phyloP scores from a whole-genome alignment of 2,113 vertebrate species.

The Zapus hudsonius region DNA sequence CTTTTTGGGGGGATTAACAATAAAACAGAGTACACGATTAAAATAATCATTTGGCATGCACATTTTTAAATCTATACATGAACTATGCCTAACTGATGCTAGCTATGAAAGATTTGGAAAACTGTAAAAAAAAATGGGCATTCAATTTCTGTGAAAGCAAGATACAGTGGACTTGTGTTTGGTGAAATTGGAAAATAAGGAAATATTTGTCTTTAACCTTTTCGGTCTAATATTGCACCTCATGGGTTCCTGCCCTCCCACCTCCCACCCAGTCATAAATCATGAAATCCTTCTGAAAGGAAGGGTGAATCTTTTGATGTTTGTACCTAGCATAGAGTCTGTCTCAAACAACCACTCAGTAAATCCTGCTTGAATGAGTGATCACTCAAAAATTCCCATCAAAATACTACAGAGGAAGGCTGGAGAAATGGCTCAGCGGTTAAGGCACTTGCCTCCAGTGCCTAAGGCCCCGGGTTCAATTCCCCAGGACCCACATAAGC shows the following conservation, averaged over 20 bases:
- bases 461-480: too few relatives aligned
- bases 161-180: not conserved
- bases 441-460: too few relatives aligned
- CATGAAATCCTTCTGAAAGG: slow-evolving; percentile 26
- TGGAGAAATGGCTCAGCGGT: too few relatives aligned
- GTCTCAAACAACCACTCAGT: not conserved
- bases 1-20: not conserved
- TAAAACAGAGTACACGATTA: not conserved
- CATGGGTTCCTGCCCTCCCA: not conserved
- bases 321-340: not conserved
- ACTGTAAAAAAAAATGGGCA: not conserved
- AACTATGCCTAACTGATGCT: not conserved
- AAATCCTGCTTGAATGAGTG: slow-evolving; percentile 51
- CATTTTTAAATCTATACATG: not conserved
- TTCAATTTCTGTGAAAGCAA: slow-evolving; percentile 19
- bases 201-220: slow-evolving; percentile 57
- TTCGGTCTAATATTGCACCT: slow-evolving; percentile 30
- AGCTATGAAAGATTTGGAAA: not conserved
- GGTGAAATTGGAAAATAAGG: slow-evolving; percentile 24
- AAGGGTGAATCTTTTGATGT: slow-evolving; percentile 25
- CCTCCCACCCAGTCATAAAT: not conserved
- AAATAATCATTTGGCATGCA: not conserved
- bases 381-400: slow-evolving; percentile 45
- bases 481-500: too few relatives aligned
- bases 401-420: slow-evolving; percentile 26